A percentile compares a stretch with the other conserved stretches of the same genome.
phyloP scores from a whole-genome alignment of 2,113 vertebrate species.

The Siniperca knerii region DNA sequence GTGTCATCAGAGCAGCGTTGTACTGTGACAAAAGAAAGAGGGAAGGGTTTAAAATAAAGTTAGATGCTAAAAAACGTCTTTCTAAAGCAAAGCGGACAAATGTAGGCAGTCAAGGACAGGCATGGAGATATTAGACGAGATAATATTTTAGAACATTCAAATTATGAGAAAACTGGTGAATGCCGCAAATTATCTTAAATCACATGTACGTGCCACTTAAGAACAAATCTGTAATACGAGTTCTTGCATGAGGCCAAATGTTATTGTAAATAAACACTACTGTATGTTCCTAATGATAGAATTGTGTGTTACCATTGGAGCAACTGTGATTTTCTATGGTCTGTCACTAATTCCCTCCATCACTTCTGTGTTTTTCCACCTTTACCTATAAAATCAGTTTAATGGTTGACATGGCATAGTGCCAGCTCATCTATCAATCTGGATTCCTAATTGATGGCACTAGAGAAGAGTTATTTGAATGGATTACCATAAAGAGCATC shows the following conservation, averaged over 20 bases:
- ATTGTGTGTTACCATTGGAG: background rate
- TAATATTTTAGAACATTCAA: background rate
- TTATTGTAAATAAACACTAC: background rate
- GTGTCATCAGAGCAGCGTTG: background rate
- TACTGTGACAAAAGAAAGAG: background rate
- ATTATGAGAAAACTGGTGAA: background rate
- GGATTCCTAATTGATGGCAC: conserved; percentile 77
- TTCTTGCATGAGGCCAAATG: background rate
- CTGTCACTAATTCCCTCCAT: background rate
- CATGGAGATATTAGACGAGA: background rate
- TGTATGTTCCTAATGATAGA: background rate
- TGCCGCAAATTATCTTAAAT: background rate
- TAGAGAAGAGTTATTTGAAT: conserved; percentile 80
- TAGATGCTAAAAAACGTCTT: background rate
- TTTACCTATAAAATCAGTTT: background rate
- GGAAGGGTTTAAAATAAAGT: background rate
- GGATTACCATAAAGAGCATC: conserved; percentile 79
- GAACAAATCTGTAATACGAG: background rate
- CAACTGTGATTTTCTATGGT: background rate
- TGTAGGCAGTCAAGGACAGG: background rate
- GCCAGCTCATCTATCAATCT: conserved; percentile 58
- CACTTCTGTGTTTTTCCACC: background rate
- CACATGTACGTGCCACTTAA: background rate
- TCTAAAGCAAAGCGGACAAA: background rate
- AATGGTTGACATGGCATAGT: background rate